Percentiles rank a stretch among this genome's conserved stretches.
phyloP scores from a whole-genome alignment of 2,113 vertebrate species.

The Hirundichthys speculiger region DNA sequence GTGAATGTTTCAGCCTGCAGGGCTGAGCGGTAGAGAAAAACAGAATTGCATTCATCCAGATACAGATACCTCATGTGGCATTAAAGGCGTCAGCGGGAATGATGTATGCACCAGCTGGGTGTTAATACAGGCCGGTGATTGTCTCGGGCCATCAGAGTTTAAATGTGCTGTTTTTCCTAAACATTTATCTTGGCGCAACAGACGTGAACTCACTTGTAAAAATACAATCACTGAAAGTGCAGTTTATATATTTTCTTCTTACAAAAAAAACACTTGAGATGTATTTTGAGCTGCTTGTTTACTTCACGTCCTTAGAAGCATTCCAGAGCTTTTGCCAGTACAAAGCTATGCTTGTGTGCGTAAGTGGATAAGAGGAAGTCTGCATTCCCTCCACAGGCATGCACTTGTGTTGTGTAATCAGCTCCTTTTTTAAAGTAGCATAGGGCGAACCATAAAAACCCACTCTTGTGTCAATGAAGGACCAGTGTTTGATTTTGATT shows the following conservation, averaged over 20 bases:
- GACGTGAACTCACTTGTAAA: not conserved
- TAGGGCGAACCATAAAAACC: conserved; percentile 26
- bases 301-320: conserved; percentile 70
- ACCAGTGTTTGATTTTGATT: not conserved
- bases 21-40: too few species aligned
- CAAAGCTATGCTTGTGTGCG: conserved; percentile 79
- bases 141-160: not conserved
- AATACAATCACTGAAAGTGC: conserved; percentile 29
- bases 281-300: conserved; percentile 76
- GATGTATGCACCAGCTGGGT: not conserved
- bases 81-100: not conserved
- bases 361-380: conserved; percentile 82
- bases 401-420: conserved; percentile 79
- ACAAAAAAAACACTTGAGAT: conserved; percentile 36
- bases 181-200: conserved; percentile 6
- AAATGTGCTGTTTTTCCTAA: conserved; percentile 16
- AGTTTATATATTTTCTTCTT: conserved; percentile 27
- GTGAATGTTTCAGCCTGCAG: conserved; percentile 18
- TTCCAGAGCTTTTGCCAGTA: conserved; percentile 77
- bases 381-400: conserved; percentile 77
- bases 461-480: conserved; percentile 7
- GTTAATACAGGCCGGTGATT: not conserved
- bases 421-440: conserved; percentile 53
- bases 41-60: too few species aligned
- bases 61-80: too few species aligned